Conservation (phyloP, 2,888 invertebrate species). For the Tetheella fluctuosa region DNA sequence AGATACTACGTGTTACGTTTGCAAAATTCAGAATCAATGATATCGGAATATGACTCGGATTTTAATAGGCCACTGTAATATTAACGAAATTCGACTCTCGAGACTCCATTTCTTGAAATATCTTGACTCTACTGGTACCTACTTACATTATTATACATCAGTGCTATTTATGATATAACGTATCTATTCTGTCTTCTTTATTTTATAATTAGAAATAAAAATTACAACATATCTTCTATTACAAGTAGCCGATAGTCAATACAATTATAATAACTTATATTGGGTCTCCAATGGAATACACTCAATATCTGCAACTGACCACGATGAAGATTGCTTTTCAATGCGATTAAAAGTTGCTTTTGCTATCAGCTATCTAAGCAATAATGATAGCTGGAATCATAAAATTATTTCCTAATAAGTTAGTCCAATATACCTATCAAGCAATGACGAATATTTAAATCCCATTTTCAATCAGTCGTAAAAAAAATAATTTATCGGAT, state of each 20-base stretch:
- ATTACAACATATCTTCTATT: not conserved
- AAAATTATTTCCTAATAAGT: not conserved
- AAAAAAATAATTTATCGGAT: no score
- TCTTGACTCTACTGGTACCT: no score
- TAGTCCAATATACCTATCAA: not conserved
- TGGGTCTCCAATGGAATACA: not conserved
- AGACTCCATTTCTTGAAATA: not conserved
- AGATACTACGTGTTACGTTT: constrained; percentile 2
- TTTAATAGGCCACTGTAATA: constrained; percentile 4
- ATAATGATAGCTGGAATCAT: not conserved
- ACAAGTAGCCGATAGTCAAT: not conserved
- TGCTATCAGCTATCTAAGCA: not conserved
- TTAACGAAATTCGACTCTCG: not conserved
- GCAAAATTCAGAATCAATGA: constrained; percentile 8
- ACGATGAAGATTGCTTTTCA: constrained; percentile 1
- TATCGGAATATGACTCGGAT: constrained; percentile 6
- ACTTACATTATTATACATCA: no score
- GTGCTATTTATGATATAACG: no score
- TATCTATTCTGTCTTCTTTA: no score
- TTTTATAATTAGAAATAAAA: not conserved
- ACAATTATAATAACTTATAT: not conserved
- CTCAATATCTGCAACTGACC: not conserved
- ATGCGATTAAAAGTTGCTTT: not conserved
- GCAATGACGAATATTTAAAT: no score
- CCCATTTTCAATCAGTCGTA: no score